phyloP scores from a whole-genome alignment of 1,140 invertebrate genomes.

The Drosophila prosaltans region DNA sequence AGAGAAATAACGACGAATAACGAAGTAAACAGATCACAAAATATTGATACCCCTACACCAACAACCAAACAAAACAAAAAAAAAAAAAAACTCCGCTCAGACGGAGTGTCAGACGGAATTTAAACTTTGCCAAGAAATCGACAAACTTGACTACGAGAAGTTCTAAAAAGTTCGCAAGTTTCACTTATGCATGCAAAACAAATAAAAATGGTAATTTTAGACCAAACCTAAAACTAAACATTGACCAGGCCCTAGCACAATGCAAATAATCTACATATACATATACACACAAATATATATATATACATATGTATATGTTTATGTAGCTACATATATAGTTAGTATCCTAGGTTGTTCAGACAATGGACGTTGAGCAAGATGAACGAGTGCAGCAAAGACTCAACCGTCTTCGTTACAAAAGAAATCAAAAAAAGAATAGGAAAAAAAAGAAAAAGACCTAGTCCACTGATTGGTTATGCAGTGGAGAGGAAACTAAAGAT shows the following conservation, averaged over 20 bases:
- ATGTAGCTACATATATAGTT: neutral
- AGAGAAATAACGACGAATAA: conserved; percentile 10
- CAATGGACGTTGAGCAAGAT: conserved; percentile 16
- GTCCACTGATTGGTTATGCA: conserved; percentile 32
- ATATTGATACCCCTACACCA: conserved; percentile 18
- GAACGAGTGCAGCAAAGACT: conserved; percentile 11
- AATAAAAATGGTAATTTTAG: conserved; percentile 25
- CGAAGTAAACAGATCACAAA: conserved; percentile 25
- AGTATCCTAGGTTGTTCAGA: neutral
- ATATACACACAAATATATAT: neutral
- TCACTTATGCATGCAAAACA: conserved; percentile 23
- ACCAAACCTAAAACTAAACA: conserved; percentile 18
- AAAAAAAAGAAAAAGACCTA: neutral
- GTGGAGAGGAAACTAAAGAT: conserved; percentile 16
- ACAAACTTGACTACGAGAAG: neutral
- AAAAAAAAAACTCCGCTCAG: neutral
- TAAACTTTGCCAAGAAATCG: conserved; percentile 20
- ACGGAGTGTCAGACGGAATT: conserved; percentile 13
- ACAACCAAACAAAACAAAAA: too few relatives aligned
- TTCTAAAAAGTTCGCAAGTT: neutral
- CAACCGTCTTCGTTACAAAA: conserved; percentile 10
- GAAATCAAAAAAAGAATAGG: neutral
- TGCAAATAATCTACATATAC: conserved; percentile 5
- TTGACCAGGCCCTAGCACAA: conserved; percentile 2
- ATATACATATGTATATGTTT: neutral